Base-by-base conservation (phyloP, 2,797 vertebrate genomes). In the Microctenopoma lineatum region DNA sequence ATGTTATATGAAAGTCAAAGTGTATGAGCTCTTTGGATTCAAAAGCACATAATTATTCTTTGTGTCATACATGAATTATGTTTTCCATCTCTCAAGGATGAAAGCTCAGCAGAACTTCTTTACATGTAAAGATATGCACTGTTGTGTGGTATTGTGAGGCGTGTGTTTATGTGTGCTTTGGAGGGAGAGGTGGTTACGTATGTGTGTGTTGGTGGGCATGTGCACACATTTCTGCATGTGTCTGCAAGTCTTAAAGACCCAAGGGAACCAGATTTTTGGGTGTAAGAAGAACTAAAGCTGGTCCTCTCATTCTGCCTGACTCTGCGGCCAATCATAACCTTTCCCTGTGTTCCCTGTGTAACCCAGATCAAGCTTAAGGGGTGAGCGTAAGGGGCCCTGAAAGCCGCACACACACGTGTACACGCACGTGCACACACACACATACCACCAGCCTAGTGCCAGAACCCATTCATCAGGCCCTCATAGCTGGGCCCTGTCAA, bases 401-500 rank as follows among this genome's bases (percentile, higher is more conserved):
- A 68, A 87, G 78, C 57, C 45, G 46, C 38, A 53, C 61, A 68
- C 55, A 42, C 55, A 60, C 57, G 39, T 32, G 46, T 52, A 26
- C 47, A 53, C 44, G 54, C 68, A 56, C 50, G 57, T 56, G 60
- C 72, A 66, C 58, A 65, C 50, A 54, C 44, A 67, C 50, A 54
- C 44, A 11, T 57, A 78, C 66, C 70, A 87, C 86, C 77, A 45
- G 57, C 60, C 81, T 29, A 36, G 73, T 95, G 96, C 96, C 96
- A 96, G 94, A 90, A 93, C 91, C 92, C 93, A 94, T 96, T 95
- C 95, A 94, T 95, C 96, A 95, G 94, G 87, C 89, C 87, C 90
- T 93, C 84, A 91, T 93, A 96, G 94, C 92, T 91, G 77, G 88
- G 92, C 93, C 94, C 93, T 96, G 90, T 91, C 92, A 91, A 81